phyloP scores from a whole-genome alignment of 92 coral and sea anemone species.

The Porites cylindrica region DNA sequence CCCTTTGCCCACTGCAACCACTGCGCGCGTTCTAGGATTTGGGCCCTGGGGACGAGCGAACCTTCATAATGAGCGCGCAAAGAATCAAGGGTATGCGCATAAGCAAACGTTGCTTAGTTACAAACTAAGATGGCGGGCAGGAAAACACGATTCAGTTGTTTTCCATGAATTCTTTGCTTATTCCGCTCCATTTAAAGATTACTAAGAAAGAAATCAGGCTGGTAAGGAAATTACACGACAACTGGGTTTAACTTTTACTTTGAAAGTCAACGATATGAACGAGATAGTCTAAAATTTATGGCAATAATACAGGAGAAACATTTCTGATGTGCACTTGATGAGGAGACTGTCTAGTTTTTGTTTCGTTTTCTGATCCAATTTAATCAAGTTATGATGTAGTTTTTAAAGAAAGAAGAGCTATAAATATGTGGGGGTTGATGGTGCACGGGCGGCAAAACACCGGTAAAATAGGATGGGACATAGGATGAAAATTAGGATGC shows the following conservation, averaged over 20 bases:
- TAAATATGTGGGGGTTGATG: no score
- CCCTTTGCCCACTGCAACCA: no score
- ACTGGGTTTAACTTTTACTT: background rate
- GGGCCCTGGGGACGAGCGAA: background rate
- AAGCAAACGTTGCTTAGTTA: conserved; percentile 35
- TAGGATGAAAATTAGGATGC: no score
- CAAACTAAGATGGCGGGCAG: conserved; percentile 36
- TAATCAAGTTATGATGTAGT: no score
- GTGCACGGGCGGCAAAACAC: no score
- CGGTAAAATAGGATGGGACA: no score
- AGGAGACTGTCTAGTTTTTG: no score
- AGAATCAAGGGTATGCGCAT: background rate
- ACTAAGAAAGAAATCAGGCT: background rate
- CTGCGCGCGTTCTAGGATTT: no score
- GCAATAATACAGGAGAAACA: background rate
- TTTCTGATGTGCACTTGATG: background rate
- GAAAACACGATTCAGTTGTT: background rate
- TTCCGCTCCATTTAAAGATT: background rate
- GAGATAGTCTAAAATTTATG: no score
- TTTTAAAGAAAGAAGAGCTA: no score
- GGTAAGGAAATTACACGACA: no score
- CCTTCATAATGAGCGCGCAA: background rate
- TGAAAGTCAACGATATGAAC: background rate
- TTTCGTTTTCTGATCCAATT: no score
- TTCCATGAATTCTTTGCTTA: background rate